phyloP scores from a whole-genome alignment of 2,888 invertebrate genomes.

The Lasioglossum calceatum region DNA sequence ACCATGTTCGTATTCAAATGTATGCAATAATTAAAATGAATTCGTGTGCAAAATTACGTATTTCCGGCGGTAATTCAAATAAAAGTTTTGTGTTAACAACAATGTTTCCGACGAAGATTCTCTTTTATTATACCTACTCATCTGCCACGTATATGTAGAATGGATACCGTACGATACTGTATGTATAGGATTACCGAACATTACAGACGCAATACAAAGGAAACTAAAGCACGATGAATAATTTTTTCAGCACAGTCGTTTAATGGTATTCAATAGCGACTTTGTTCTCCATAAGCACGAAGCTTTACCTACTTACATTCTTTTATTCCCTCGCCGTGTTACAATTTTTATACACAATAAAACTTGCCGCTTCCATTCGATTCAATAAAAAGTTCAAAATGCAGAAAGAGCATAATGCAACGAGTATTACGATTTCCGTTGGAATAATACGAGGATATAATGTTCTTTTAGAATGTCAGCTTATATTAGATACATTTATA shows the following conservation, averaged over 20 bases:
- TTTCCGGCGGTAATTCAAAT: neutral
- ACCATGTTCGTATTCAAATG: neutral
- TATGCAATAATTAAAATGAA: neutral
- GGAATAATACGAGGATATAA: neutral
- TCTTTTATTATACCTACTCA: neutral
- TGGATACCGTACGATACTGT: neutral
- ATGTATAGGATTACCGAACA: neutral
- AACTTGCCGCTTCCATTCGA: neutral
- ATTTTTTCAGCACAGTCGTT: neutral
- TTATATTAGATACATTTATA: neutral
- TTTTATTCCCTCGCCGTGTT: neutral
- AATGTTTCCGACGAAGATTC: neutral
- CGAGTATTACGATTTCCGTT: neutral
- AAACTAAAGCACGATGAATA: neutral
- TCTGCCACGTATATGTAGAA: neutral
- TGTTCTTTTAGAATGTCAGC: neutral
- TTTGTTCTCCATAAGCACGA: neutral
- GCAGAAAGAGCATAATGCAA: neutral
- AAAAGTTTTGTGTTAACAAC: neutral
- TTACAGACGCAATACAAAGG: neutral
- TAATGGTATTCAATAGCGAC: constrained; percentile 8
- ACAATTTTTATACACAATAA: neutral
- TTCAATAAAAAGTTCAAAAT: neutral
- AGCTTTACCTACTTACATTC: constrained; percentile 10
- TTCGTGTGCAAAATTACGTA: neutral